Evolutionary conservation across 2,888 invertebrate genomes (phyloP), one percentile per base, ranked within the genome.

Genomic region (Rotaria sp.): DNA sequence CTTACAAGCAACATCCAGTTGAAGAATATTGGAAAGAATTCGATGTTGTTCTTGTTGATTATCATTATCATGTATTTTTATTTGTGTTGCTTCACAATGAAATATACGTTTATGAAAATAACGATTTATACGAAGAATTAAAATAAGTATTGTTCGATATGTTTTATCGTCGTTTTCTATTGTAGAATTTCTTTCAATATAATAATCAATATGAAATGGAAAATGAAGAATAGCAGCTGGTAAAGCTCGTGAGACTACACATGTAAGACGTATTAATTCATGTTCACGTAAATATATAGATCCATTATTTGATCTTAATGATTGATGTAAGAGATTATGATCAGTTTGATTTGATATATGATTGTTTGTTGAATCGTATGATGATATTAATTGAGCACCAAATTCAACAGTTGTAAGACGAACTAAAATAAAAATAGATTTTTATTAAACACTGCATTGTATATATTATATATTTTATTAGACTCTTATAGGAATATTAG

Each of bases 1-100:
- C 75, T 41, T 75, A 75, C 75, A 75, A 24, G 75, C 38, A 75
- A 75, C 41, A 75, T 75, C 75, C 26, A 75, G 24, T 75, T 75
- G 41, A 24, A 75, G n/a, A 26, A 10, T n/a, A 75, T 75, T 45
- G 2, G 75, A 75, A 35, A 67, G 67, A 35, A 67, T 18, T 35
- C 67, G 67, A 30, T 30, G 15, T 67, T 67, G 30, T 35, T 30
- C 15, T 15, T 30, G 4, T 30, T 67, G 2, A 18, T 30, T 13
- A 7, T 67, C 67, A 35, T 30, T 30, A 30, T 67, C 15, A 35
- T 15, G 13, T 15, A 1, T 35, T 35, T 2, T 15, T 35, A 18
- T 41, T 75, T 75, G 75, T 4, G 24, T 41, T 75, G 41, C 75
- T 75, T 75, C 41, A 75, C 75, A 75, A 75, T 75, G n/a, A 75